Percentiles rank a stretch among this genome's conserved stretches.
Conservation (phyloP, 2,113 vertebrate genomes). For the Oriolus oriolus region DNA sequence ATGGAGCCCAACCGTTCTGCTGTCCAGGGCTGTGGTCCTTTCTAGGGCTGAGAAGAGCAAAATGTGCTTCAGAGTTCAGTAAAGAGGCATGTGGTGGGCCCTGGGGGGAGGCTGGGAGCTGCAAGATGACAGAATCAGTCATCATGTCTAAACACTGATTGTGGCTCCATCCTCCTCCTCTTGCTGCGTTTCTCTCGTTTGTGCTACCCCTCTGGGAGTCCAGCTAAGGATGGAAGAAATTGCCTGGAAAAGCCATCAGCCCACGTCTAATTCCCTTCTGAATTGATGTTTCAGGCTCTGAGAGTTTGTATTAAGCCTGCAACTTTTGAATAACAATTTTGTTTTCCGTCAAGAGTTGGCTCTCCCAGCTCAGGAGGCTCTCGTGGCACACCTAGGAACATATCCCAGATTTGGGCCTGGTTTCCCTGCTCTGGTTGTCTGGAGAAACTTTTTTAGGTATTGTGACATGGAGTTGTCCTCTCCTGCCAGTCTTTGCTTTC, state of each 20-base stretch:
- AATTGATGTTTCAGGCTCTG: conserved; percentile 1
- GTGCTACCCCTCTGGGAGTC: conserved; percentile 7
- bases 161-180: conserved; percentile 13
- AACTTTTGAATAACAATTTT: conserved; percentile 20
- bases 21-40: not conserved
- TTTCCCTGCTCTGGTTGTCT: not conserved
- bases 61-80: not conserved
- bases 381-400: not conserved
- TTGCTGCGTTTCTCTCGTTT: not conserved
- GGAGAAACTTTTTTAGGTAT: not conserved
- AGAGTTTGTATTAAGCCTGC: conserved; percentile 6
- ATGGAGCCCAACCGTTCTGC: not conserved
- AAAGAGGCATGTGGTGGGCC: not conserved
- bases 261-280: conserved; percentile 32
- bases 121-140: not conserved
- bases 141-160: not conserved
- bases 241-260: conserved; percentile 47
- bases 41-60: not conserved
- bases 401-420: not conserved
- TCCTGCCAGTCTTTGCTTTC: not conserved
- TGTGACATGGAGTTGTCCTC: not conserved
- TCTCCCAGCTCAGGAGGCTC: not conserved
- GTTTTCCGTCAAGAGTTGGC: not conserved
- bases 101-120: conserved; percentile 5
- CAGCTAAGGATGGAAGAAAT: conserved; percentile 34